These are phyloP conservation scores for Drosophila mercatorum DNA, from an alignment of 2,888 invertebrate genomes.

Conservation along the genomic window DNA sequence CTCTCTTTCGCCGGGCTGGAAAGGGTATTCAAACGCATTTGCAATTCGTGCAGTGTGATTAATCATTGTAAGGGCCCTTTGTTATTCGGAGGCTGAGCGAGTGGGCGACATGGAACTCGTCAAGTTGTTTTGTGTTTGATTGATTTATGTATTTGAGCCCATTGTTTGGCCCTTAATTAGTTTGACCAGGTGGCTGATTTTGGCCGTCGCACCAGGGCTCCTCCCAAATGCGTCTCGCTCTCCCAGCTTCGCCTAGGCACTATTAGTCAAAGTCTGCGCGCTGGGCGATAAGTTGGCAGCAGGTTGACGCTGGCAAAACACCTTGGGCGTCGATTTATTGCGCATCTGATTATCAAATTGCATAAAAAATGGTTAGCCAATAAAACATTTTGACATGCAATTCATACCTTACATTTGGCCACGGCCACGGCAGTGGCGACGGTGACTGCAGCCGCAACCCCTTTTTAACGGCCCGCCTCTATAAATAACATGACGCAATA, in stretches of 20 bases:
- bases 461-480: slow-evolving; percentile 47
- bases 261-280: slow-evolving; percentile 68
- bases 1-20: slow-evolving; percentile 3
- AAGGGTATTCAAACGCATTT: slow-evolving; percentile 64
- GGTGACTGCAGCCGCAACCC: slow-evolving; percentile 23
- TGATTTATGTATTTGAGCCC: slow-evolving; percentile 73
- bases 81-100: slow-evolving; percentile 15
- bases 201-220: slow-evolving; percentile 1
- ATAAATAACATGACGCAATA: slow-evolving; percentile 83
- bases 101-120: slow-evolving; percentile 63
- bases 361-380: slow-evolving; percentile 80
- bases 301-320: slow-evolving; percentile 21
- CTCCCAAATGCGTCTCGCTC: neutral
- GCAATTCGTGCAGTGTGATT: slow-evolving; percentile 59
- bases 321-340: slow-evolving; percentile 61
- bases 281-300: slow-evolving; percentile 67
- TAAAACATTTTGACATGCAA: slow-evolving; percentile 82
- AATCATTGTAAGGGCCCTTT: slow-evolving; percentile 66
- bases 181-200: slow-evolving; percentile 71
- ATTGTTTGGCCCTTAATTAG: slow-evolving; percentile 72
- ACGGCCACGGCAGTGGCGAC: neutral
- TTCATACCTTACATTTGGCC: slow-evolving; percentile 69
- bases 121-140: slow-evolving; percentile 75
- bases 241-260: slow-evolving; percentile 20
- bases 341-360: slow-evolving; percentile 76